These are phyloP conservation scores for Dorcus parallelipipedus DNA, from an alignment of 2,888 invertebrate genomes.

Conservation along the genomic window DNA sequence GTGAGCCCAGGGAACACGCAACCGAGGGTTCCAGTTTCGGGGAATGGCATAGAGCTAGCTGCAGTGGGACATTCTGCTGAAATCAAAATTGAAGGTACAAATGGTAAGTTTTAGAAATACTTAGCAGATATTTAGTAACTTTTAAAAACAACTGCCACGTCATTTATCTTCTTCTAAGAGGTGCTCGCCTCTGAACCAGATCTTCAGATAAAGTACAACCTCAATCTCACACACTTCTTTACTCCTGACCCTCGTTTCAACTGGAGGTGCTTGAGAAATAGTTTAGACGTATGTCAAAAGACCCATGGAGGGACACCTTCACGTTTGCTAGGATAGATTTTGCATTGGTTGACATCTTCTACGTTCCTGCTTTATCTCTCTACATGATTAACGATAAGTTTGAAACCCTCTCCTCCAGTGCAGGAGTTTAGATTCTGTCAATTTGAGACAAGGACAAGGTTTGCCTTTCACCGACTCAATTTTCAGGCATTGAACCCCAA, in stretches of 20 bases:
- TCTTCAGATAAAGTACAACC: no score
- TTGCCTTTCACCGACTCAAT: neutral
- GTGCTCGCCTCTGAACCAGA: no score
- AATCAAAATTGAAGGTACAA: constrained; percentile 56
- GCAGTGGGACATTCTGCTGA: constrained; percentile 64
- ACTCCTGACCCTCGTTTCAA: no score
- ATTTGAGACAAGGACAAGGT: no score
- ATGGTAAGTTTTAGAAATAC: constrained; percentile 33
- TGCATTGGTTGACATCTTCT: neutral
- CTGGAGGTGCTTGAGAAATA: no score
- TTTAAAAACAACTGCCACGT: neutral
- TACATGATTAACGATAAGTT: no score
- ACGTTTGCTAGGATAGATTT: neutral
- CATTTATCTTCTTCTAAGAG: neutral
- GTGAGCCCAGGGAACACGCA: constrained; percentile 63
- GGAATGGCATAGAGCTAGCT: constrained; percentile 66
- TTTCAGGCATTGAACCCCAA: constrained; percentile 61
- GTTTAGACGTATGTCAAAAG: no score
- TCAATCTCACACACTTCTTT: no score
- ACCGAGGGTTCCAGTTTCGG: constrained; percentile 61
- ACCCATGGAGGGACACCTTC: no score
- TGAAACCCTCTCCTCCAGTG: no score
- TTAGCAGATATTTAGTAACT: neutral
- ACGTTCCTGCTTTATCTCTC: neutral
- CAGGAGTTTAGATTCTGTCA: no score